phyloP scores from a whole-genome alignment of 2,113 vertebrate genomes.

The Epinephelus moara region DNA sequence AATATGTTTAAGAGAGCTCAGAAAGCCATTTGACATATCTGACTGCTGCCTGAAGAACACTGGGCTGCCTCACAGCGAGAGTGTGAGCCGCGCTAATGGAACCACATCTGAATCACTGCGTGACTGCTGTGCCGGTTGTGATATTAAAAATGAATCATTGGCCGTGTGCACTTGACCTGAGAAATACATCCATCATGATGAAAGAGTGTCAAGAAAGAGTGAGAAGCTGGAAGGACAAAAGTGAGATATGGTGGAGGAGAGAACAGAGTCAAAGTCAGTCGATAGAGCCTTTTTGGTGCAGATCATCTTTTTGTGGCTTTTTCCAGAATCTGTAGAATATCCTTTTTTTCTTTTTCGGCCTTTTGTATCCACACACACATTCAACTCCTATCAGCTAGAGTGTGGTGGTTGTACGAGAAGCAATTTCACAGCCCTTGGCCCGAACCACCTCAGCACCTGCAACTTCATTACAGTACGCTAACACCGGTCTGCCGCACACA shows the following conservation, averaged over 20 bases:
- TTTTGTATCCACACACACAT: conserved; percentile 19
- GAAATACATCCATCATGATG: conserved; percentile 43
- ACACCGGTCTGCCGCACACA: conserved; percentile 17
- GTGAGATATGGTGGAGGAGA: conserved; percentile 17
- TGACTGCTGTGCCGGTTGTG: conserved; percentile 23
- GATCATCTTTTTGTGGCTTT: conserved; percentile 18
- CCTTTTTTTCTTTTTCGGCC: not conserved
- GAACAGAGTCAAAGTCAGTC: conserved; percentile 24
- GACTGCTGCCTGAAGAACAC: conserved; percentile 4
- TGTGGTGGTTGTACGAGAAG: conserved; percentile 58
- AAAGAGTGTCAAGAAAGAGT: conserved; percentile 28
- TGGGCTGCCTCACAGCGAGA: conserved; percentile 17
- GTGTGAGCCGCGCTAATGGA: conserved; percentile 45
- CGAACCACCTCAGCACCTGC: conserved; percentile 62
- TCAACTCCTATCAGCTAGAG: conserved; percentile 15
- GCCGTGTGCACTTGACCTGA: conserved; percentile 46
- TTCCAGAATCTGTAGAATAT: conserved; percentile 22
- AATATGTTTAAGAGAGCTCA: conserved; percentile 4
- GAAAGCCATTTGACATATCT: conserved; percentile 16
- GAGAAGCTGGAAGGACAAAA: conserved; percentile 21
- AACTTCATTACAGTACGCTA: conserved; percentile 56
- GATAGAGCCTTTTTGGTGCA: conserved; percentile 8
- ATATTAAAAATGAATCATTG: conserved; percentile 48
- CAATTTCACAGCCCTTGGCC: conserved; percentile 77
- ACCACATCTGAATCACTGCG: conserved; percentile 33